phyloP scores from a whole-genome alignment of 2,888 invertebrate genomes.

The Muschampia staudingeri region DNA sequence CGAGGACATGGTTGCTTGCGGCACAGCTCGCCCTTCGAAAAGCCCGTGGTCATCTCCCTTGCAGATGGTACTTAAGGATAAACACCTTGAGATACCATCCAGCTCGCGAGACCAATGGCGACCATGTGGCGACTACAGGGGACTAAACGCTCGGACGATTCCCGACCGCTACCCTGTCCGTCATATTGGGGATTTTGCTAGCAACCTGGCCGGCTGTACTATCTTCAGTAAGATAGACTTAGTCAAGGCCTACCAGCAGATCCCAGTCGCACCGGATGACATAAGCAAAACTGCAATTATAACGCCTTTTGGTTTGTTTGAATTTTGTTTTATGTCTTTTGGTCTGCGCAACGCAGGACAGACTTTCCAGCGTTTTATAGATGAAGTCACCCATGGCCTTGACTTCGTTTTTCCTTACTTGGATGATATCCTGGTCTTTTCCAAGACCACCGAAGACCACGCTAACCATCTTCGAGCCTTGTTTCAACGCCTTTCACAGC shows the following conservation, averaged over 20 bases:
- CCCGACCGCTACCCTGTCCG: slow-evolving; percentile 1
- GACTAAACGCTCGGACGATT: background rate
- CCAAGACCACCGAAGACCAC: background rate
- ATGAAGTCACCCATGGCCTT: slow-evolving; percentile 3
- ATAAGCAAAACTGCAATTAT: background rate
- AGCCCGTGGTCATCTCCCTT: slow-evolving; percentile 2
- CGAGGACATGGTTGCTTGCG: slow-evolving; percentile 1
- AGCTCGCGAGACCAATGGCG: background rate
- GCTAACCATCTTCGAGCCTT: background rate
- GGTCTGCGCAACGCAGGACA: slow-evolving; percentile 9
- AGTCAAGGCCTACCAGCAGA: slow-evolving; percentile 9
- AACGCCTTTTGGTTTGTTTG: background rate
- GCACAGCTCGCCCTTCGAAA: background rate
- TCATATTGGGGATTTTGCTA: background rate
- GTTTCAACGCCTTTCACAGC: background rate
- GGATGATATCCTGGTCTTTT: background rate
- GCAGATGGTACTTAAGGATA: slow-evolving; percentile 6
- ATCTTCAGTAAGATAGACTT: slow-evolving; percentile 1
- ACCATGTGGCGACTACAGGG: background rate
- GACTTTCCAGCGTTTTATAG: slow-evolving; percentile 1
- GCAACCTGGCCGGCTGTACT: slow-evolving; percentile 12
- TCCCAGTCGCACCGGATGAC: background rate
- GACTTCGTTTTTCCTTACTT: slow-evolving; percentile 4
- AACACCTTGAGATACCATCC: slow-evolving; percentile 5
- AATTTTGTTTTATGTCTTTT: background rate